Base-by-base conservation (phyloP, 2,888 invertebrate genomes). In the Nemotelus nigrinus region DNA sequence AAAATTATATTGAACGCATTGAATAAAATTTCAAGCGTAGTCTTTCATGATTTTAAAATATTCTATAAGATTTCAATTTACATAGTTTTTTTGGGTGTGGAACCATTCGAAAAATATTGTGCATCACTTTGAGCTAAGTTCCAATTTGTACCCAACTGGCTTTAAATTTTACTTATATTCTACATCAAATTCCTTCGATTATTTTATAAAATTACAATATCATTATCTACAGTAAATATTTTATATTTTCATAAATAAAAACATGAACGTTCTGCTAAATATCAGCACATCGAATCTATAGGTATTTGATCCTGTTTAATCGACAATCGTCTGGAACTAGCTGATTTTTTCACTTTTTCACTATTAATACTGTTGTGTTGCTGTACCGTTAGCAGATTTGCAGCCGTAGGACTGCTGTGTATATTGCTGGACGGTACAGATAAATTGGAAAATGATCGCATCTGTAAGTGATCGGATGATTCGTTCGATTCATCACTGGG, bases 241-340 rank as follows among this genome's bases (percentile, higher is more conserved):
- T 25, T 25, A 25, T 25, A 25, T 25, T 25, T 25, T 63, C 10
- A 60, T 45, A 74, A 70, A 74, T 74, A 63, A 74, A 74, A 63
- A 41, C 45, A 70, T 55, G 25, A 25, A 10, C 53, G 44, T 60
- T 63, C 57, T 57, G 39, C 63, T 80, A 84, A 84, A 84, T 85
- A 85, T 87, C 85, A 87, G 85, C 87, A 87, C 82, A 87, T 84
- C 82, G 87, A 87, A 83, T 87, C 87, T 76, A 85, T 83, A 78
- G 87, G 85, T 81, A 86, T 82, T 82, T 85, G 85, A 81, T 86
- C 86, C 81, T 86, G 85, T 82, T 87, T 87, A 80, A 87, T 85
- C 81, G 87, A 87, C 81, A 87, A 82, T 79, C 87, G 84, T 74
- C 87, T 83, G 25, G 84, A 81, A 80, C 84, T 83, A 45, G 85